Base-by-base conservation (phyloP, 2,113 vertebrate genomes). In the Oreochromis tanganicae region DNA sequence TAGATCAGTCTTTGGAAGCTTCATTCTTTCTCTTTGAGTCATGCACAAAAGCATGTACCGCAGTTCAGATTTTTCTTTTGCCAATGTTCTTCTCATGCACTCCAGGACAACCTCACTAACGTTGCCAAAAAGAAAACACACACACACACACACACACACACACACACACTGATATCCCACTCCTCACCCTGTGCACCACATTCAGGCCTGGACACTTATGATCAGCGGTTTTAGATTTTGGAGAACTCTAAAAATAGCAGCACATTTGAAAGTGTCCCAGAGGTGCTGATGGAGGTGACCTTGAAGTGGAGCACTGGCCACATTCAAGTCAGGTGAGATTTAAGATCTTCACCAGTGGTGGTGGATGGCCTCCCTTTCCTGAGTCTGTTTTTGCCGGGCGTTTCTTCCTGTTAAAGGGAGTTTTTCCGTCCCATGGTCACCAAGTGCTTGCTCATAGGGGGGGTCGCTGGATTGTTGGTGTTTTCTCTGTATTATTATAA, bases 121-220 rank as follows among this genome's bases (percentile, higher is more conserved):
- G 0, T 29, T 75, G 41, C 24, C 71, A 29, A 73, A 73, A 3
- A 16, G n/a, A 9, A 3, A 32, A 29, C 0, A 16, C 0, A 0
- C 0, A 24, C 66, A 24, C 66, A 27, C 41, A 17, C 9, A 68
- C 19, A 1, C 36, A 16, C 0, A 0, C 0, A 29, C 0, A 16
- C 0, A 0, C 0, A 17, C 9, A 68, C 19, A 1, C 36, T 24
- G 36, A 38, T 13, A 14, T 71, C 36, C 12, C 66, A 43, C n/a
- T 71, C 36, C 66, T 43, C 36, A 71, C 12, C 38, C 68, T 17
- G 36, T 46, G 21, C 41, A 73, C 5, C 3, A 73, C 21, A 73
- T 16, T 27, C 38, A 73, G 66, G 24, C 1, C 7, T 19, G 41
- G 16, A 32, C 10, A 29, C 29, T 29, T 29, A 29, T 29, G 4